Percentiles rank a stretch among this genome's conserved stretches.
Evolutionary conservation across 2,888 invertebrate genomes (phyloP).

Genomic region (Scelioninae gen. 1): DNA sequence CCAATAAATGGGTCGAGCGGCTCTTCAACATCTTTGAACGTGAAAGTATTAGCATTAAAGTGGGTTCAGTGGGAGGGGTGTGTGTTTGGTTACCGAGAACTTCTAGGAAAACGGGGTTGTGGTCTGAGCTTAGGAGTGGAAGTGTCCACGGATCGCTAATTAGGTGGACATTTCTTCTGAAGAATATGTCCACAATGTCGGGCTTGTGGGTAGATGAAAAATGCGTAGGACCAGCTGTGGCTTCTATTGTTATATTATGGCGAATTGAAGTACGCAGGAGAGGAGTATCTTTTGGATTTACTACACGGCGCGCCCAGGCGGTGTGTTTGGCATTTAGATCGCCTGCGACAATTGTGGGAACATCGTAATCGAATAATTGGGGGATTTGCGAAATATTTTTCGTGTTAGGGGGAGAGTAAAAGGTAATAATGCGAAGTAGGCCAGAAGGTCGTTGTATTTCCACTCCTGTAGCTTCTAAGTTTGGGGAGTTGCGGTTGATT

Average conservation of each 20-base stretch:
- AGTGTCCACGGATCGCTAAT: too few species aligned
- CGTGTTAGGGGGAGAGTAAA: conserved; percentile 4
- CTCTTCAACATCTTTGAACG: too few species aligned
- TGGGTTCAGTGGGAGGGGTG: neutral
- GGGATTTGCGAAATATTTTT: neutral
- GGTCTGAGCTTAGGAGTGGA: neutral
- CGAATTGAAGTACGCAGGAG: neutral
- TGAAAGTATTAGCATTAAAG: too few species aligned
- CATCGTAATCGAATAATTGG: neutral
- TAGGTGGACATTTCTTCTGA: too few species aligned
- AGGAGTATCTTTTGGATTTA: neutral
- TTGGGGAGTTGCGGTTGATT: neutral
- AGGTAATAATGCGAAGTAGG: neutral
- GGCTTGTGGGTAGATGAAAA: too few species aligned
- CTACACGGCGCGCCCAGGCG: neutral
- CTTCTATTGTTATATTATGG: neutral
- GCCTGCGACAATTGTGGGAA: neutral
- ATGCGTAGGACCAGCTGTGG: too few species aligned
- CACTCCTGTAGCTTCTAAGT: neutral
- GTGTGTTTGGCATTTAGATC: conserved; percentile 24
- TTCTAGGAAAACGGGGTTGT: neutral
- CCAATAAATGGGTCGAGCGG: too few species aligned
- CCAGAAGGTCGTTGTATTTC: neutral
- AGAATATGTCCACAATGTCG: too few species aligned
- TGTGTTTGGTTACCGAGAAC: neutral